These are phyloP conservation scores for Brotula barbata DNA, from an alignment of 2,797 vertebrate species.

Conservation along the genomic window DNA sequence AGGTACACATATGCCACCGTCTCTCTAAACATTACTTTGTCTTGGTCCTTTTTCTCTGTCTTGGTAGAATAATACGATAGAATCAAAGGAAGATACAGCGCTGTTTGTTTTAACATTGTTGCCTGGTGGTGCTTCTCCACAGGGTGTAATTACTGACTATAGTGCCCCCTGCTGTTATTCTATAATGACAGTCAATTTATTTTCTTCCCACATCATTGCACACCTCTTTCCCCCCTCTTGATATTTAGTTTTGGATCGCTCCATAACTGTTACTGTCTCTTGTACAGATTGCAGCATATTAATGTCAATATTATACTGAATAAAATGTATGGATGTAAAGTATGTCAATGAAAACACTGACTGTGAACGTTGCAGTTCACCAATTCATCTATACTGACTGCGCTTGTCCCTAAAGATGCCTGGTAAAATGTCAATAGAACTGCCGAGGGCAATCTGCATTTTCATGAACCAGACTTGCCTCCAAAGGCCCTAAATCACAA, in stretches of 20 bases:
- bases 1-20: no score
- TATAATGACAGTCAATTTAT: background rate
- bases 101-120: background rate
- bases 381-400: slow-evolving; percentile 24
- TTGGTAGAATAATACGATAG: background rate
- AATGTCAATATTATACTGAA: background rate
- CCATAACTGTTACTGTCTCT: background rate
- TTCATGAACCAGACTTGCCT: slow-evolving; percentile 23
- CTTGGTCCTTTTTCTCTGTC: background rate
- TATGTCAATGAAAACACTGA: no score
- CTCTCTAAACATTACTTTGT: no score
- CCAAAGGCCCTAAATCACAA: slow-evolving; percentile 29
- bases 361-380: no score
- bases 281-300: background rate
- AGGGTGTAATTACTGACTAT: background rate
- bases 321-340: background rate
- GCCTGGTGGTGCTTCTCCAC: no score
- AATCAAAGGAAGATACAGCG: background rate
- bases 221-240: no score
- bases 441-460: slow-evolving; percentile 46
- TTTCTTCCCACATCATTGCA: background rate
- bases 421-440: slow-evolving; percentile 24
- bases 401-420: slow-evolving; percentile 3
- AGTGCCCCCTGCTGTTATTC: slow-evolving; percentile 21
- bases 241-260: background rate